Evolutionary conservation across 2,113 vertebrate genomes (phyloP).

Genomic region (Acrocephalus arundinaceus): DNA sequence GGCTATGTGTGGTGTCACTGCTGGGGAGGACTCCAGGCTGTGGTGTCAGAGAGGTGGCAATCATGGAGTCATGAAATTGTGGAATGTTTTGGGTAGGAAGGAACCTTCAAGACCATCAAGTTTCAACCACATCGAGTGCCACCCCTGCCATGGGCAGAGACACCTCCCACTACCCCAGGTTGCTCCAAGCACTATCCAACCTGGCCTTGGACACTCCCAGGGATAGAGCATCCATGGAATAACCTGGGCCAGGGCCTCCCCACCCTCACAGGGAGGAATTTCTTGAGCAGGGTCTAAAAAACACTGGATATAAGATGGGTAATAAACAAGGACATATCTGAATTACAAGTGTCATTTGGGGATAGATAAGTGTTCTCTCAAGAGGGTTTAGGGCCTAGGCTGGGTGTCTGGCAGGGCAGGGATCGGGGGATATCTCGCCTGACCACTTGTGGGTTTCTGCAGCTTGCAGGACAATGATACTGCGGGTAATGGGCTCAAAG

Average conservation of each 20-base stretch:
- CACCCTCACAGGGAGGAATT: neutral
- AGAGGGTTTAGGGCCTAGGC: neutral
- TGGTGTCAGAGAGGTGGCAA: neutral
- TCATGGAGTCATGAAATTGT: neutral
- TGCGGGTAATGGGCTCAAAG: neutral
- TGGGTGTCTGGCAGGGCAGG: neutral
- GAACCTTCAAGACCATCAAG: neutral
- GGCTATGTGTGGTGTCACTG: neutral
- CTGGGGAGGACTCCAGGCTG: neutral
- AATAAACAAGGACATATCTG: neutral
- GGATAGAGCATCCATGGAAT: neutral
- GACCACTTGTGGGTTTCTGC: neutral
- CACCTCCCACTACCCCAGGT: neutral
- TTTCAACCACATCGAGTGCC: neutral
- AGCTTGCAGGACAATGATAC: slow-evolving; percentile 18
- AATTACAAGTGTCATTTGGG: neutral
- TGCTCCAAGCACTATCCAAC: neutral
- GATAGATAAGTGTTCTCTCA: neutral
- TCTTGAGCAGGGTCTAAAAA: neutral
- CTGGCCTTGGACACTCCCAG: neutral
- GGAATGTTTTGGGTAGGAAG: neutral
- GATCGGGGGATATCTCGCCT: neutral
- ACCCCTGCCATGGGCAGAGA: neutral
- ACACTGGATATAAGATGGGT: accelerated
- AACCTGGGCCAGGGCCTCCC: neutral